Evolutionary conservation across 2,888 invertebrate genomes (phyloP), one percentile per base, ranked within the genome.

Genomic region (Troides helena): DNA sequence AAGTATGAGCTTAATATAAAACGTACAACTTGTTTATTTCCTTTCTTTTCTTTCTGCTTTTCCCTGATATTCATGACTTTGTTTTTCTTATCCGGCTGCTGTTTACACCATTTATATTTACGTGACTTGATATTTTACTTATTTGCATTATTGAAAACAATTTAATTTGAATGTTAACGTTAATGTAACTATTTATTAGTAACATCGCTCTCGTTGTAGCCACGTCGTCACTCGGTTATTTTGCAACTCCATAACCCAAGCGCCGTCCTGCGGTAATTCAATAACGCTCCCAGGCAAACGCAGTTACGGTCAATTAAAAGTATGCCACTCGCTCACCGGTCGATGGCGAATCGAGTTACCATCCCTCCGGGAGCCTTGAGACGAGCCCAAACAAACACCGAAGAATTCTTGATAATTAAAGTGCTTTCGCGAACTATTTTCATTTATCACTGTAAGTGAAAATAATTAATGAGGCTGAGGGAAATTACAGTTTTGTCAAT

Each of bases 221-320:
- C 57, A 43, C 64, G 46, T 64, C 64, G 67, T 70, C 64, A 70
- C 62, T 66, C 50, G 61, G 46, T 67, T 81, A 81, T 84, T 84
- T 83, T 78, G 79, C 79, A 80, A 78, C 82, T 83, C 80, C 72
- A 76, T 81, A 80, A 79, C 84, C 81, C 82, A 76, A 82, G 82
- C 84, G 81, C 82, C 81, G 83, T 80, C 81, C 84, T 77, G 81
- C 79, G 80, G 87, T 90, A 90, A 92, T 87, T 89, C 85, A 87
- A 91, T 92, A 91, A 88, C 85, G 90, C 87, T 89, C 87, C 90
- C 89, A 90, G 87, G 86, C 82, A 86, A 89, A 91, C 86, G 86
- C 85, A 89, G 91, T 92, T 92, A 90, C 85, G 83, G 88, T 85
- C 91, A 92, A 91, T 91, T 92, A 92, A 91, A 92, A 91, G 92